Evolutionary conservation across 1,140 invertebrate genomes (phyloP).

Genomic region (Diachasmimorpha longicaudata): DNA sequence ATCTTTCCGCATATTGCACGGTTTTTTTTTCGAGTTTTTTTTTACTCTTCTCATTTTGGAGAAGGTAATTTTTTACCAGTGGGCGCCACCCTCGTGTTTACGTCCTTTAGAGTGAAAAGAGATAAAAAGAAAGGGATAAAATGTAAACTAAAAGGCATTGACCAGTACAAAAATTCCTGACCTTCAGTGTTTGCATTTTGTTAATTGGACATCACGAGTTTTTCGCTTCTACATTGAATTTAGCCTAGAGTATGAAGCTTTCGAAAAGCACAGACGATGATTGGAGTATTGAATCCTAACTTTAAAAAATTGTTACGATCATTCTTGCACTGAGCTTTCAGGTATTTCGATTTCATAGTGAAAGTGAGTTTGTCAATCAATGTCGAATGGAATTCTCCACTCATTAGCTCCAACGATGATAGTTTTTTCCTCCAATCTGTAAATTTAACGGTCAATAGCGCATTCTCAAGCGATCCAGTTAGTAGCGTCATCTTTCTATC

Average conservation of each 20-base stretch:
- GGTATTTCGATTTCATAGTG: too few species aligned
- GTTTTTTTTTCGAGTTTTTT: not conserved
- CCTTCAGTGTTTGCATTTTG: not conserved
- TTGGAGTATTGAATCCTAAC: too few species aligned
- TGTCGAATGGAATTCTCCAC: not conserved
- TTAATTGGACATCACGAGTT: not conserved
- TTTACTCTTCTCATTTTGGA: not conserved
- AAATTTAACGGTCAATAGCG: not conserved
- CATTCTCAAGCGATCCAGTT: not conserved
- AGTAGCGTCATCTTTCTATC: not conserved
- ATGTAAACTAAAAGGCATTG: not conserved
- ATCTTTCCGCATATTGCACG: not conserved
- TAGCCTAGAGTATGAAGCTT: not conserved
- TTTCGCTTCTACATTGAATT: not conserved
- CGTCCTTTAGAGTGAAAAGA: conserved; percentile 1
- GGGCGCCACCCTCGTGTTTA: conserved; percentile 9
- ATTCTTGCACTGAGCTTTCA: too few species aligned
- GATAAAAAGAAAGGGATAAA: not conserved
- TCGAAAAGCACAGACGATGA: not conserved
- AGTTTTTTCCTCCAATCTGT: not conserved
- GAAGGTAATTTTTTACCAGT: not conserved
- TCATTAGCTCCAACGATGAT: not conserved
- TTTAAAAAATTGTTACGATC: too few species aligned
- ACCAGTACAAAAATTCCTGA: conserved; percentile 4
- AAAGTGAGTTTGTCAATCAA: not conserved